Percentiles rank a stretch among this genome's conserved stretches.
Evolutionary conservation across 2,797 vertebrate genomes (phyloP).

Genomic region (Arctocebus calabarensis): DNA sequence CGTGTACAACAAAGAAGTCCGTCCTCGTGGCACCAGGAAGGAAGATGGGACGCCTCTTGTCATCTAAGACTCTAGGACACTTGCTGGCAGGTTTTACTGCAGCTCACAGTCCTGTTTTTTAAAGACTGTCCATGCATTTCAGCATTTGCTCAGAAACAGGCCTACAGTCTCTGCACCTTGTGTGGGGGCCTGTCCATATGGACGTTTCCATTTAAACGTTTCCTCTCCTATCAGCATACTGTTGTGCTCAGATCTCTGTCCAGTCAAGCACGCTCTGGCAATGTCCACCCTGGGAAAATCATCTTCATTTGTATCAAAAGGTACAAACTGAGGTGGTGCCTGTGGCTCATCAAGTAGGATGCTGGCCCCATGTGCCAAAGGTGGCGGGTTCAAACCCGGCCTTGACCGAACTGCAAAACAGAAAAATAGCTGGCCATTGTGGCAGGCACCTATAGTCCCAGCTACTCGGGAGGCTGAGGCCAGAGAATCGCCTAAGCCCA

Average conservation of each 20-base stretch:
- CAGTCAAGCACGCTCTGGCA: background rate
- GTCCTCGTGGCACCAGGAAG: background rate
- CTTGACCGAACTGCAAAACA: too few relatives aligned
- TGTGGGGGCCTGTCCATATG: constrained; percentile 28
- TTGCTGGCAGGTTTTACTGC: background rate
- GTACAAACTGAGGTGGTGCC: background rate
- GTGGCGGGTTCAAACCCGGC: too few relatives aligned
- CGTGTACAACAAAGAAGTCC: background rate
- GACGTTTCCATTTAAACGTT: background rate
- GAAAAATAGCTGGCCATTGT: too few relatives aligned
- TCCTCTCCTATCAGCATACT: background rate
- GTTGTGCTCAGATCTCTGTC: background rate
- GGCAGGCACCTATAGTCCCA: too few relatives aligned
- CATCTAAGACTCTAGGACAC: background rate
- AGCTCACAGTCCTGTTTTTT: background rate
- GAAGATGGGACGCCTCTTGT: background rate
- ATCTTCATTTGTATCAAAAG: constrained; percentile 20
- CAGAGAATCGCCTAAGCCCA: too few relatives aligned
- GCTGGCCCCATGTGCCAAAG: too few relatives aligned
- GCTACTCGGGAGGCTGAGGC: too few relatives aligned
- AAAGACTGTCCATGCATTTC: background rate
- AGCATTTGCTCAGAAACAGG: background rate
- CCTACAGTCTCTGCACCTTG: background rate
- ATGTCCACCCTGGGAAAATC: background rate
- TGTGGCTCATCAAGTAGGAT: too few relatives aligned